Evolutionary conservation across 2,113 vertebrate species (phyloP).

Genomic region (Epinephelus fuscoguttatus): DNA sequence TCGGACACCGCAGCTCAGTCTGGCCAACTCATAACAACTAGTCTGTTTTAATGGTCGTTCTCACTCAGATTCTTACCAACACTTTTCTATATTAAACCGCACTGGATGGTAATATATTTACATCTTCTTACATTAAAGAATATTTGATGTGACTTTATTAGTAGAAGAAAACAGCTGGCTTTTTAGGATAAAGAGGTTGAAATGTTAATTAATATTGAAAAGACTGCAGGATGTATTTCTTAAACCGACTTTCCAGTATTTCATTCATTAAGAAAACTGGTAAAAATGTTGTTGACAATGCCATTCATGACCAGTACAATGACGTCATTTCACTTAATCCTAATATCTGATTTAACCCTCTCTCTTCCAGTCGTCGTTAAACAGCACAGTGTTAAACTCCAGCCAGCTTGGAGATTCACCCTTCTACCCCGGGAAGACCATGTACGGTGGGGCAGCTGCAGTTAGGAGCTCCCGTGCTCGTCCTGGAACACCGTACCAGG

Average conservation of each 20-base stretch:
- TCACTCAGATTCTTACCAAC: neutral
- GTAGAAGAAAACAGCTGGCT: neutral
- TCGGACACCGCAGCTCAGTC: neutral
- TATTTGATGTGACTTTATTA: neutral
- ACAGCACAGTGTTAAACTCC: conserved; percentile 90
- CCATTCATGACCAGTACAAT: neutral
- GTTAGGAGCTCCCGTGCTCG: conserved; percentile 83
- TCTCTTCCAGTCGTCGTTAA: conserved; percentile 86
- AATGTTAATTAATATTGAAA: neutral
- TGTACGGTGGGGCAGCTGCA: conserved; percentile 94
- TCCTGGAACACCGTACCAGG: conserved; percentile 90
- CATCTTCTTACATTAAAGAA: neutral
- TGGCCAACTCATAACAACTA: neutral
- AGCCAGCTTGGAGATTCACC: conserved; percentile 95
- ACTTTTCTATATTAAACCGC: neutral
- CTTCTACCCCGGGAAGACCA: conserved; percentile 97
- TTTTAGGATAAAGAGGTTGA: neutral
- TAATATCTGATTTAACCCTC: neutral
- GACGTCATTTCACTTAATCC: neutral
- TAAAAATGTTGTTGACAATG: neutral
- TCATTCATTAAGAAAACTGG: neutral
- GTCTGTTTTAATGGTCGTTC: neutral
- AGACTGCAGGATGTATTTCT: neutral
- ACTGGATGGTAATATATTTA: neutral
- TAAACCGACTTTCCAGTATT: neutral